Evolutionary conservation across 2,888 invertebrate genomes (phyloP).

Genomic region (Byasa hedistus): DNA sequence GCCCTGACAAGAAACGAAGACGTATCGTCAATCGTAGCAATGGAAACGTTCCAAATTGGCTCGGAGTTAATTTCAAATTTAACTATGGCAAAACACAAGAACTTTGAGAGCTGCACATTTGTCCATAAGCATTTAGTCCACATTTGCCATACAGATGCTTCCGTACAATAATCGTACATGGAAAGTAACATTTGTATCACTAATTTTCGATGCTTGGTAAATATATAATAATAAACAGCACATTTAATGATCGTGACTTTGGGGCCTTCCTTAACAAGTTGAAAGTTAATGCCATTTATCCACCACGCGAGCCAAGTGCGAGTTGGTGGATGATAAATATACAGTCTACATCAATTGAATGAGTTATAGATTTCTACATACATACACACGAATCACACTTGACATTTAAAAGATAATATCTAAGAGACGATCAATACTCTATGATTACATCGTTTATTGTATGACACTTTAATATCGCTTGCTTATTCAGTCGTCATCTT

Average conservation of each 20-base stretch:
- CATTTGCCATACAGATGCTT: background rate
- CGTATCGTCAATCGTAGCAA: no score
- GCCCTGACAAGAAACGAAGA: background rate
- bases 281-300: no score
- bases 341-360: background rate
- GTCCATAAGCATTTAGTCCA: background rate
- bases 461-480: constrained; percentile 1
- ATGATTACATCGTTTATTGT: constrained; percentile 5
- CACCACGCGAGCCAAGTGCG: no score
- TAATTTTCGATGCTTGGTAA: constrained; percentile 1
- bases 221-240: background rate
- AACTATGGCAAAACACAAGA: background rate
- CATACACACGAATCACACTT: background rate
- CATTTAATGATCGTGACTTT: no score
- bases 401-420: background rate
- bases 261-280: no score
- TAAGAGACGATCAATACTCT: background rate
- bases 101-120: background rate
- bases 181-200: background rate
- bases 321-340: no score
- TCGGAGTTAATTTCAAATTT: constrained; percentile 54
- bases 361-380: background rate
- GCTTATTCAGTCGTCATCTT: background rate
- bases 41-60: constrained; percentile 49
- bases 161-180: background rate